Conservation (phyloP, 1,140 invertebrate species). For the Drosophila rhopaloa region DNA sequence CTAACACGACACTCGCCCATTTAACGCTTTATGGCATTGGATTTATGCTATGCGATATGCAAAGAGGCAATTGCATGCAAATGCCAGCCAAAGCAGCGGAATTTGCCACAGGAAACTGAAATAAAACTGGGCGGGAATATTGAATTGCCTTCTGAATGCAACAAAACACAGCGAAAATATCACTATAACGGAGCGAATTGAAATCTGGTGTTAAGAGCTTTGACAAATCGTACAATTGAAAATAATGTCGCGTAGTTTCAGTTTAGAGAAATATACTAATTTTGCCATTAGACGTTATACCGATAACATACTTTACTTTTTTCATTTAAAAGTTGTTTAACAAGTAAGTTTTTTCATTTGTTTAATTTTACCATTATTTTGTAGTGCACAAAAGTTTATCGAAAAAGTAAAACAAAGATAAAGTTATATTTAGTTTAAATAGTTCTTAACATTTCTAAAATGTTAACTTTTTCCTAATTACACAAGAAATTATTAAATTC, state of each 20-base stretch:
- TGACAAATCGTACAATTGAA: background rate
- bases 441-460: too few relatives aligned
- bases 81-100: constrained; percentile 32
- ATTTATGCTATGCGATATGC: constrained; percentile 64
- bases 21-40: constrained; percentile 55
- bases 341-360: background rate
- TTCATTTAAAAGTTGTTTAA: too few relatives aligned
- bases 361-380: background rate
- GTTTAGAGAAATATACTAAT: too few relatives aligned
- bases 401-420: background rate
- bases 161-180: background rate
- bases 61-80: constrained; percentile 59
- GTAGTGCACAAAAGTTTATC: background rate
- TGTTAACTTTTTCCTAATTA: background rate
- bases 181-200: background rate
- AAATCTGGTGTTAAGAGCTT: background rate
- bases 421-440: too few relatives aligned
- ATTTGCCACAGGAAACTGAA: constrained; percentile 66
- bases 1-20: constrained; percentile 60
- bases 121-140: constrained; percentile 41
- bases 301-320: too few relatives aligned
- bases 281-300: too few relatives aligned
- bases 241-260: too few relatives aligned
- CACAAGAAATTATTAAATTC: constrained; percentile 3
- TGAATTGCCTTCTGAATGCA: constrained; percentile 6